These are phyloP conservation scores for Capromys pilorides DNA, from an alignment of 2,797 vertebrate species.

Conservation along the genomic window DNA sequence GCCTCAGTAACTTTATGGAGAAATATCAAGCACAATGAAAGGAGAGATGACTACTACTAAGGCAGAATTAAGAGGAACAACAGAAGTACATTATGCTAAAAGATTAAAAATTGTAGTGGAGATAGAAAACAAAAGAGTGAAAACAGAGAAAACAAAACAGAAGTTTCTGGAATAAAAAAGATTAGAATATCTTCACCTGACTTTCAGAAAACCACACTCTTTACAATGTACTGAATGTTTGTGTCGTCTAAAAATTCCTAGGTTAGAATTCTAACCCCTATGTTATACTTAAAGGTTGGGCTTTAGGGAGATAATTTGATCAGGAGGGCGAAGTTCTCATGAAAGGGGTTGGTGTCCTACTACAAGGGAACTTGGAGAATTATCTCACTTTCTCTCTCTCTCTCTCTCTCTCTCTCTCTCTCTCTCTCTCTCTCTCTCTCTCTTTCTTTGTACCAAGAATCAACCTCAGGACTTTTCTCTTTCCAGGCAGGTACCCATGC, in stretches of 20 bases:
- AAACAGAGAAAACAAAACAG: background rate
- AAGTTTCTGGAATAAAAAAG: background rate
- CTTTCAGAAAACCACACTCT: background rate
- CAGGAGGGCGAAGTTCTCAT: background rate
- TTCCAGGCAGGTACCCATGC: too few species aligned
- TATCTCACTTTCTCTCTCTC: background rate
- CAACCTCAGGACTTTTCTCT: too few species aligned
- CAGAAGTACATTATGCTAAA: background rate
- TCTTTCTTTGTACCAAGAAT: too few species aligned
- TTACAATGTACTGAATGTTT: background rate
- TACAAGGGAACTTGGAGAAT: background rate
- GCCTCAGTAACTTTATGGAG: background rate
- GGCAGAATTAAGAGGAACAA: background rate
- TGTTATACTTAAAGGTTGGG: background rate
- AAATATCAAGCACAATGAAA: background rate
- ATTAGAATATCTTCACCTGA: background rate
- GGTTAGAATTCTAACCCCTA: background rate
- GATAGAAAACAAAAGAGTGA: background rate
- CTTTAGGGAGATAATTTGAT: background rate
- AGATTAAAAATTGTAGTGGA: slow-evolving; percentile 26
- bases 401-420: too few species aligned
- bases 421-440: too few species aligned
- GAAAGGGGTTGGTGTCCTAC: background rate
- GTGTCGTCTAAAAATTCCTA: background rate
- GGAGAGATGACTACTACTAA: background rate